A percentile compares a stretch with the other conserved stretches of the same genome.
Conservation (phyloP, 2,797 vertebrate genomes). For the Austrolebias charrua region DNA sequence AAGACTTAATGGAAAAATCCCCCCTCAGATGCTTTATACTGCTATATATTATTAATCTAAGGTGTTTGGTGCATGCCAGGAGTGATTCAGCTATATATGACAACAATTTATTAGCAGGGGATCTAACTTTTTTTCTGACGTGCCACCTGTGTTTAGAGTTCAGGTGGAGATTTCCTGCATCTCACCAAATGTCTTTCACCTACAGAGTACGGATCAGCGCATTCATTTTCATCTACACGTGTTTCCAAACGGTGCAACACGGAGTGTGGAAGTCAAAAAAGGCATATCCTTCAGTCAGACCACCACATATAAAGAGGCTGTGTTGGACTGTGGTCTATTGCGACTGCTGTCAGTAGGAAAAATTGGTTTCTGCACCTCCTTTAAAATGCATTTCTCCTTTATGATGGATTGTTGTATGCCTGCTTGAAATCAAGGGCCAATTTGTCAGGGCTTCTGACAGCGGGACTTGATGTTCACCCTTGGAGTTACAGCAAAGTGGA, state of each 20-base stretch:
- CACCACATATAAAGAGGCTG: conserved; percentile 27
- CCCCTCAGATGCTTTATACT: conserved; percentile 39
- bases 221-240: conserved; percentile 4
- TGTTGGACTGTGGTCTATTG: conserved; percentile 56
- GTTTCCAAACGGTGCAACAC: conserved; percentile 6
- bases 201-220: conserved; percentile 19
- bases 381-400: conserved; percentile 59
- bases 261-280: conserved; percentile 33
- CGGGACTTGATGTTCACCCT: conserved; percentile 48
- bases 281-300: conserved; percentile 41
- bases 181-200: conserved; percentile 44
- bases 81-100: conserved; percentile 38
- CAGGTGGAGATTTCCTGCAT: conserved; percentile 27
- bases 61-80: conserved; percentile 34
- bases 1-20: conserved; percentile 50
- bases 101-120: conserved; percentile 6
- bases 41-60: conserved; percentile 44
- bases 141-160: conserved; percentile 28
- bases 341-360: conserved; percentile 52
- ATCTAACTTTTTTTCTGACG: conserved; percentile 31
- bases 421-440: conserved; percentile 47
- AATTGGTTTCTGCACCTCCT: conserved; percentile 56
- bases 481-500: conserved; percentile 43
- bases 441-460: conserved; percentile 48
- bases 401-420: conserved; percentile 57